Percentiles rank a stretch among this genome's conserved stretches.
Evolutionary conservation across 2,113 vertebrate genomes (phyloP).

Genomic region (Cavia porcellus): DNA sequence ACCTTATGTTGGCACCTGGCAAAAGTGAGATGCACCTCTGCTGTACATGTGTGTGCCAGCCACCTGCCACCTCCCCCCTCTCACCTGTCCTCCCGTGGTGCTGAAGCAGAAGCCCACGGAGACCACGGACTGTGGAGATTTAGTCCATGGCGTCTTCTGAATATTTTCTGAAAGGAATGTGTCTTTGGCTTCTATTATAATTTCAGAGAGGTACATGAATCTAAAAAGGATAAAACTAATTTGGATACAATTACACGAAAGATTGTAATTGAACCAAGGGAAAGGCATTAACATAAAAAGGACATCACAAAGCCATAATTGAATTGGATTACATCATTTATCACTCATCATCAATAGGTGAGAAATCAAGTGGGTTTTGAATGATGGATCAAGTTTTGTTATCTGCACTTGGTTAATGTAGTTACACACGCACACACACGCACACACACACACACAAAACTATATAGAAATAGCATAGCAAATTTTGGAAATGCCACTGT

Average conservation of each 20-base stretch:
- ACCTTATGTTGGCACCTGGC: background rate
- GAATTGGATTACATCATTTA: background rate
- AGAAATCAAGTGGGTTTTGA: slow-evolving; percentile 36
- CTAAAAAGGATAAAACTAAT: slow-evolving; percentile 9
- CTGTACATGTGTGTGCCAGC: background rate
- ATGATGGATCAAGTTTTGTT: background rate
- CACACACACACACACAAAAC: background rate
- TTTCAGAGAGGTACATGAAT: background rate
- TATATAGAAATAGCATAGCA: background rate
- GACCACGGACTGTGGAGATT: background rate
- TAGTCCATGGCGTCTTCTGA: background rate
- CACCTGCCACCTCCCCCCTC: background rate
- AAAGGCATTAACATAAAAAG: slow-evolving; percentile 20
- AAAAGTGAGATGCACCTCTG: background rate
- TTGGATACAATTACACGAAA: background rate
- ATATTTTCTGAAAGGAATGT: background rate
- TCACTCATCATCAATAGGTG: background rate
- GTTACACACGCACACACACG: background rate
- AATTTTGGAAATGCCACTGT: background rate
- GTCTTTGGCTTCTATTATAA: slow-evolving; percentile 14
- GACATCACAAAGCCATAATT: background rate
- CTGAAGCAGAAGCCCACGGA: background rate
- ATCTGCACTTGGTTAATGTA: background rate
- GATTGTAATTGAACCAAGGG: background rate
- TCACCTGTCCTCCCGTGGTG: background rate